phyloP scores from a whole-genome alignment of 2,888 invertebrate genomes.

The Drosophila formosana region DNA sequence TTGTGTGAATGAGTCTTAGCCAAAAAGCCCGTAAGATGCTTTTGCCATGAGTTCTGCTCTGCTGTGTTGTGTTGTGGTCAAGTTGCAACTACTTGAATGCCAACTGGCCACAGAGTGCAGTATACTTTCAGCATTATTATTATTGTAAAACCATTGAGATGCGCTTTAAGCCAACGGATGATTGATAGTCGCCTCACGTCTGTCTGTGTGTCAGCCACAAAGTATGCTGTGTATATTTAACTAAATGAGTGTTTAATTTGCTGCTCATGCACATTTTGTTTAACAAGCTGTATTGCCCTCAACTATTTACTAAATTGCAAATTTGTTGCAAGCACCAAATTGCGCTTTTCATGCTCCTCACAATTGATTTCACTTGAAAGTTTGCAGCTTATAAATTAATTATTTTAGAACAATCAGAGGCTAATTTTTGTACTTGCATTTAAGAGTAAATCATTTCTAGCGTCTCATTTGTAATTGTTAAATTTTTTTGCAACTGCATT shows the following conservation, averaged over 20 bases:
- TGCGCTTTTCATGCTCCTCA: not conserved
- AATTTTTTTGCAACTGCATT: too few species aligned
- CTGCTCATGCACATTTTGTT: slow-evolving; percentile 8
- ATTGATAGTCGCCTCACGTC: slow-evolving; percentile 30
- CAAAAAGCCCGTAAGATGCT: slow-evolving; percentile 52
- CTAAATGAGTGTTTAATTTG: slow-evolving; percentile 26
- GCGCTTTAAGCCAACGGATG: slow-evolving; percentile 35
- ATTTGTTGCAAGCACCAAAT: not conserved
- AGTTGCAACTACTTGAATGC: slow-evolving; percentile 53
- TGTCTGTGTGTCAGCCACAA: slow-evolving; percentile 18
- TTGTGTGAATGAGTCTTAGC: slow-evolving; percentile 35
- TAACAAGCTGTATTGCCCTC: not conserved
- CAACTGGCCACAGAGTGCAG: slow-evolving; percentile 47
- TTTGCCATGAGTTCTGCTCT: slow-evolving; percentile 30
- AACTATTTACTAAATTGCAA: slow-evolving; percentile 2
- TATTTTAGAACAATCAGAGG: too few species aligned
- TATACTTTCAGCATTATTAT: slow-evolving; percentile 32
- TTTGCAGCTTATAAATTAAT: not conserved
- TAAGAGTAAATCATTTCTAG: too few species aligned
- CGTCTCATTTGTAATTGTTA: too few species aligned
- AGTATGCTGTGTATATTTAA: slow-evolving; percentile 16
- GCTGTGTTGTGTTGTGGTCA: slow-evolving; percentile 46
- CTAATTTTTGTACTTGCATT: too few species aligned
- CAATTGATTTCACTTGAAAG: not conserved
- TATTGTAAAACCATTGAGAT: slow-evolving; percentile 47